Conservation (phyloP, 2,113 vertebrate genomes). For the Micronycteris hirsuta region DNA sequence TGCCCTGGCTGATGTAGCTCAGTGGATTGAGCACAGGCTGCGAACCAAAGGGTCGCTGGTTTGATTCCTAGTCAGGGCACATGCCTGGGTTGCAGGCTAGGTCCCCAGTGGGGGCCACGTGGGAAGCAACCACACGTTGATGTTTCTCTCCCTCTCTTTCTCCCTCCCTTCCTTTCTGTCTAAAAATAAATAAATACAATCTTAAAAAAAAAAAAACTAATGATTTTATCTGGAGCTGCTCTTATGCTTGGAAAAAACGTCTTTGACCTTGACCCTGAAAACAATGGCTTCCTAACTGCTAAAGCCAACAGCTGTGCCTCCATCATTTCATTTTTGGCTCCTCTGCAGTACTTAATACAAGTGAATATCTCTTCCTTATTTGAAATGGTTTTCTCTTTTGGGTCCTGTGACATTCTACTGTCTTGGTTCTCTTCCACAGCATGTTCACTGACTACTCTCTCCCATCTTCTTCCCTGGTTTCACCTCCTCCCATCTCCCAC, state of each 20-base stretch:
- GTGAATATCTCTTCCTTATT: not conserved
- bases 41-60: too few relatives aligned
- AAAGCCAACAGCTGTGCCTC: not conserved
- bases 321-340: not conserved
- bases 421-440: not conserved
- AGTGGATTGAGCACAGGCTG: too few relatives aligned
- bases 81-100: too few relatives aligned
- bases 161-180: too few relatives aligned
- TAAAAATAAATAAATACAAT: too few relatives aligned
- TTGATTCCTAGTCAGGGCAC: too few relatives aligned
- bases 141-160: too few relatives aligned
- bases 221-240: not conserved
- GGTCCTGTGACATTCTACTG: not conserved
- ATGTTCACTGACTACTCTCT: not conserved
- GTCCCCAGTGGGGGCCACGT: too few relatives aligned
- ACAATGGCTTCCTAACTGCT: not conserved
- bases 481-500: not conserved
- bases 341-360: not conserved
- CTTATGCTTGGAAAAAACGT: not conserved
- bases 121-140: too few relatives aligned
- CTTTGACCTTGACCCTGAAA: conserved; percentile 37
- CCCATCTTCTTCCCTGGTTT: not conserved
- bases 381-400: not conserved
- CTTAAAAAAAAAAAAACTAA: too few relatives aligned
- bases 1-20: too few relatives aligned